Percentiles rank a stretch among this genome's conserved stretches.
Evolutionary conservation across 2,113 vertebrate genomes (phyloP).

Genomic region (Isurus oxyrinchus): DNA sequence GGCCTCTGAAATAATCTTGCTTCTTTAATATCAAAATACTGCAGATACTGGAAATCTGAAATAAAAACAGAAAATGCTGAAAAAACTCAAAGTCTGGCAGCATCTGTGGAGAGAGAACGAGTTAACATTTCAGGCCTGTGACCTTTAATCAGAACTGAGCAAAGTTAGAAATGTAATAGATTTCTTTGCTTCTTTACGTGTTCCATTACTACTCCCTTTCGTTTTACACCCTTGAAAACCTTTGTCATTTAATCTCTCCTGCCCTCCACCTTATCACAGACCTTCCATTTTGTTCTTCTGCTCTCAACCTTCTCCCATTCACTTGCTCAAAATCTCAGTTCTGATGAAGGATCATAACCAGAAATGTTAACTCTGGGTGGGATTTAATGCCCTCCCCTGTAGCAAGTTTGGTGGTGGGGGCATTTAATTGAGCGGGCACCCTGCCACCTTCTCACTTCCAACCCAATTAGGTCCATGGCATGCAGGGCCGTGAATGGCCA

Average conservation of each 20-base stretch:
- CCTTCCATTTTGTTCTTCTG: not conserved
- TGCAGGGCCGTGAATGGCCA: no score
- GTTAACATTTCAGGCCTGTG: not conserved
- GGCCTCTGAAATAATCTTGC: not conserved
- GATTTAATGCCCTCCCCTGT: no score
- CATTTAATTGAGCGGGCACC: not conserved
- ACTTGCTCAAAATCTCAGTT: not conserved
- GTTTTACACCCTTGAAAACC: no score
- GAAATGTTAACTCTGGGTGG: not conserved
- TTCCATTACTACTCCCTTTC: not conserved
- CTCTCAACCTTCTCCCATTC: not conserved
- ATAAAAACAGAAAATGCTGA: not conserved
- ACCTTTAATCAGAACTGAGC: not conserved
- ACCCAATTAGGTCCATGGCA: not conserved
- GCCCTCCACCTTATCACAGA: not conserved
- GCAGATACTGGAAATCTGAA: not conserved
- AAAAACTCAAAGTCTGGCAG: not conserved
- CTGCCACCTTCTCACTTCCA: no score
- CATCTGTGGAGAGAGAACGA: not conserved
- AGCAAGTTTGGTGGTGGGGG: not conserved
- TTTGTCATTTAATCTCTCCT: not conserved
- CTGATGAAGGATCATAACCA: not conserved
- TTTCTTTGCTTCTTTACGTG: not conserved
- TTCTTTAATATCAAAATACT: not conserved
- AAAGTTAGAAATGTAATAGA: not conserved